Evolutionary conservation across 2,113 vertebrate genomes (phyloP).

Genomic region (Cyprinus carpio): DNA sequence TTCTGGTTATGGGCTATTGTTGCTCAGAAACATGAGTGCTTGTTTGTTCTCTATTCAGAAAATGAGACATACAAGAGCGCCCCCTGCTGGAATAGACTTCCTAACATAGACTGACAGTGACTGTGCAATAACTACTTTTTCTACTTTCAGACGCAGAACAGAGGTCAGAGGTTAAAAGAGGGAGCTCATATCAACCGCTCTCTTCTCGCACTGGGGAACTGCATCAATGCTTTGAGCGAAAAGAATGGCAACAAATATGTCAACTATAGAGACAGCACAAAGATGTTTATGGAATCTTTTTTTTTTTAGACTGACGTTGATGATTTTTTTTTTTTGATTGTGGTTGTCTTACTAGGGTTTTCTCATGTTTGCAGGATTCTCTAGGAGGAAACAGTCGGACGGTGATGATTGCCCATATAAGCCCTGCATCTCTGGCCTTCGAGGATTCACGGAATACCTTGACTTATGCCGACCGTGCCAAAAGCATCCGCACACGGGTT

Average conservation of each 20-base stretch:
- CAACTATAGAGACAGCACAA: constrained; percentile 94
- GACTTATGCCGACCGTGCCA: constrained; percentile 87
- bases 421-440: constrained; percentile 87
- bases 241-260: constrained; percentile 82
- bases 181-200: constrained; percentile 94
- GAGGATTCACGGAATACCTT: constrained; percentile 91
- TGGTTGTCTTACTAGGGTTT: too few species aligned
- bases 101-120: not conserved
- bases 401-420: constrained; percentile 94
- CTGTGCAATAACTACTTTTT: constrained; percentile 7
- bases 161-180: constrained; percentile 90
- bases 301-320: too few species aligned
- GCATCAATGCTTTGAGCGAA: constrained; percentile 90
- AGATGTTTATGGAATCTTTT: too few species aligned
- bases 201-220: constrained; percentile 91
- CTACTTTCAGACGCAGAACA: constrained; percentile 83
- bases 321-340: too few species aligned
- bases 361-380: constrained; percentile 78
- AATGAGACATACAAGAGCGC: constrained; percentile 27
- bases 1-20: not conserved
- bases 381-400: constrained; percentile 89
- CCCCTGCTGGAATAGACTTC: constrained; percentile 59
- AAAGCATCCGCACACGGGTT: constrained; percentile 88
- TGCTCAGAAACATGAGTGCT: constrained; percentile 17
- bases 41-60: not conserved